Evolutionary conservation across 92 coral and sea anemone species (phyloP).

Genomic region (Pocillopora grandis): DNA sequence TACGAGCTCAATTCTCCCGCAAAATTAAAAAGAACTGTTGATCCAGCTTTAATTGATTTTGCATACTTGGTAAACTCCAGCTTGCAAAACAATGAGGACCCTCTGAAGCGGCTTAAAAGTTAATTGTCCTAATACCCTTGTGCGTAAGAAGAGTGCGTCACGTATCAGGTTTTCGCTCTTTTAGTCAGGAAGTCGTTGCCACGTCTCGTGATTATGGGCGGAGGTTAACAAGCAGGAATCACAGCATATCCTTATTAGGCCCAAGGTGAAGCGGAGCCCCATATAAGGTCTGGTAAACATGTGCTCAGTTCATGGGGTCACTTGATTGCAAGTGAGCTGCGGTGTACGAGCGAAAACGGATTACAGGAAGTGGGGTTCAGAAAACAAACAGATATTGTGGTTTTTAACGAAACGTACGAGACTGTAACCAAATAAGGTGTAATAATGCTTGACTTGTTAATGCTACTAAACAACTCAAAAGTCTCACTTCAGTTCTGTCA

Average conservation of each 20-base stretch:
- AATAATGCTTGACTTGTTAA: not conserved
- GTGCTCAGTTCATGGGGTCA: slow-evolving; percentile 29
- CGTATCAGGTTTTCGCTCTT: slow-evolving; percentile 24
- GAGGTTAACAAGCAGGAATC: not conserved
- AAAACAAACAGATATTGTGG: slow-evolving; percentile 16
- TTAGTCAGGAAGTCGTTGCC: slow-evolving; percentile 31
- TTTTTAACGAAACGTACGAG: not conserved
- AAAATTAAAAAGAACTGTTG: slow-evolving; percentile 14
- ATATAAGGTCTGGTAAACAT: slow-evolving; percentile 36
- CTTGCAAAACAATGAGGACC: slow-evolving; percentile 43
- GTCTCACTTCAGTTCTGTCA: not conserved
- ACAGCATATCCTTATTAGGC: slow-evolving; percentile 17
- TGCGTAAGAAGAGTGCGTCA: slow-evolving; percentile 20
- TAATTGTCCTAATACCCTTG: slow-evolving; percentile 30
- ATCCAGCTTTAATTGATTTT: slow-evolving; percentile 33
- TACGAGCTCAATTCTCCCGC: slow-evolving; percentile 30
- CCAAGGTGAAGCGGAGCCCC: slow-evolving; percentile 31
- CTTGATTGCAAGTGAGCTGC: slow-evolving; percentile 16
- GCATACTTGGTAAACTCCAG: slow-evolving; percentile 34
- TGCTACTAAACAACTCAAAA: not conserved
- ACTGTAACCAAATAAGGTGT: slow-evolving; percentile 39
- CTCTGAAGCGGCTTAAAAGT: slow-evolving; percentile 42
- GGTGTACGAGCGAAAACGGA: not conserved
- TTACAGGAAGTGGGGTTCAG: slow-evolving; percentile 34
- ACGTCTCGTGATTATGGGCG: slow-evolving; percentile 42